Base-by-base conservation (phyloP, 2,113 vertebrate species). In the Peromyscus californicus region DNA sequence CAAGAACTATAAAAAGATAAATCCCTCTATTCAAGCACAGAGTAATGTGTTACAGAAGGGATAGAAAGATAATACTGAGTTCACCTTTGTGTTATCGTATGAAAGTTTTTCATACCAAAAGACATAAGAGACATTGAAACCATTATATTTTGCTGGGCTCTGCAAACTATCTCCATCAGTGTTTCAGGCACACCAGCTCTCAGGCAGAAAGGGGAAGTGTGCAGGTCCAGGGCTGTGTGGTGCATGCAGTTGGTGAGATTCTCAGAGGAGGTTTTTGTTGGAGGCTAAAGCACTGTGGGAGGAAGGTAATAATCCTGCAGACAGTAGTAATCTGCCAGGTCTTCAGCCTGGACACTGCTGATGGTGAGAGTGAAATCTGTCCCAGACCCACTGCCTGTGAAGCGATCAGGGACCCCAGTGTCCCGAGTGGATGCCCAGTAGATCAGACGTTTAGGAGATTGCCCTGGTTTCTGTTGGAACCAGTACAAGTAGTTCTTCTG, bases 381-480 rank as follows among this genome's bases (percentile, higher is more conserved):
- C 9, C 76, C 3, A 8, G 72, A 78, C 6, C 93, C 67, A 16
- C 3, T 88, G 36, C 87, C 87, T 8, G 26, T 89, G 76, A 95
- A 93, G 19, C 33, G 4, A 22, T 86, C 61, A 0, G 95, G 91
- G 79, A 89, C 36, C 24, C 96, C 93, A 39, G 88, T 59, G 5
- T 24, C 0, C 6, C 5, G 2, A 9, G 0, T 85, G 39, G 63
- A 85, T 15, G 85, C 78, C 0, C 0, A n/a, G 31, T 13, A 69
- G 31, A 69, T 69, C 4, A 69, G 31, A 0, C 74, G 13, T 69
- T 33, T 36, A 70, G 67, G 67, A 7, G 67, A 2, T 3, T 70
- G 5, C 31, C 67, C 26, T 70, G 5, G 67, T 70, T 70, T 70
- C 15, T 70, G 67, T 13, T 70, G 67, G 67, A 36, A 70, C 31